These are phyloP conservation scores for Shargacucullia verbasci DNA, from an alignment of 2,888 invertebrate species.

Conservation along the genomic window DNA sequence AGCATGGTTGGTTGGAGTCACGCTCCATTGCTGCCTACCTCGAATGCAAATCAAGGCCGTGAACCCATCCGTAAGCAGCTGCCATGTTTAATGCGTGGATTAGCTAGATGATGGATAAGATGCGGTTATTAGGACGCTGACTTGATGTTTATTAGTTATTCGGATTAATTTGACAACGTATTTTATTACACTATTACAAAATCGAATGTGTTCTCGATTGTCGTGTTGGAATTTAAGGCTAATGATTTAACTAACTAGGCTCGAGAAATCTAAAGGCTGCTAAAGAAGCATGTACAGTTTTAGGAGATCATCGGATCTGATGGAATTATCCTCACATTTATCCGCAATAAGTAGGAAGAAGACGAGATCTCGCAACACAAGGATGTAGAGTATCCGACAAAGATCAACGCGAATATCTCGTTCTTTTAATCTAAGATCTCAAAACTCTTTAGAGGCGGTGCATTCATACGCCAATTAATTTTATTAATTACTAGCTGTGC, in stretches of 20 bases:
- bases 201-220: constrained; percentile 22
- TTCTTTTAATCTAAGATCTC: constrained; percentile 35
- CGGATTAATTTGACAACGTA: constrained; percentile 43
- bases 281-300: too few species aligned
- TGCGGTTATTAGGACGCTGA: constrained; percentile 11
- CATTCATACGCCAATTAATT: constrained; percentile 62
- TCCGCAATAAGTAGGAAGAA: constrained; percentile 6
- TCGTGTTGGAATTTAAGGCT: constrained; percentile 8
- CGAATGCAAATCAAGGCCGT: constrained; percentile 66
- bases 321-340: too few species aligned
- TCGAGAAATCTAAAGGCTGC: too few species aligned
- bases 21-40: constrained; percentile 43
- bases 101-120: constrained; percentile 38
- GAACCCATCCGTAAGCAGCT: constrained; percentile 48
- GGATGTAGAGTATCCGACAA: constrained; percentile 22
- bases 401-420: constrained; percentile 36
- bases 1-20: constrained; percentile 31
- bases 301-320: too few species aligned
- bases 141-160: constrained; percentile 25
- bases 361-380: constrained; percentile 19
- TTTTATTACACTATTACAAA: constrained; percentile 26
- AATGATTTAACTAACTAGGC: constrained; percentile 26
- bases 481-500: constrained; percentile 59
- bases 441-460: constrained; percentile 39
- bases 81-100: constrained; percentile 27